phyloP scores from a whole-genome alignment of 2,888 invertebrate species.

The Leucophenga maculata region DNA sequence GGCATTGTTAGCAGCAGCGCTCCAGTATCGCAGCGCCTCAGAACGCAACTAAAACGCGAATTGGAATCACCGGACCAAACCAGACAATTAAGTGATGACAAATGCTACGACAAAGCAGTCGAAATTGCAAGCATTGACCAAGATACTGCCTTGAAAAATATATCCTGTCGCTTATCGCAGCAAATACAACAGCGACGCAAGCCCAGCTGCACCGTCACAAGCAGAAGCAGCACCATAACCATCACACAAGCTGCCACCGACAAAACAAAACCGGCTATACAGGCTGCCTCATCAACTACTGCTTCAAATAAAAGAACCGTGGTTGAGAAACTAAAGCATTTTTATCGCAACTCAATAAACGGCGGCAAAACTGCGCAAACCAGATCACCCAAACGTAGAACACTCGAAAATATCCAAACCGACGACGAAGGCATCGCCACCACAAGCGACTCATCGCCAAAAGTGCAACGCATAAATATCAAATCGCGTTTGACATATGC shows the following conservation, averaged over 20 bases:
- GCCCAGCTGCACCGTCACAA: not conserved
- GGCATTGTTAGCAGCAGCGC: not conserved
- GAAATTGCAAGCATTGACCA: too few species aligned
- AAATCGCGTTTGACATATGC: not conserved
- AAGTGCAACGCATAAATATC: not conserved
- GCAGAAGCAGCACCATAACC: too few species aligned
- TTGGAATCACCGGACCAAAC: too few species aligned
- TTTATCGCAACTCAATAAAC: not conserved
- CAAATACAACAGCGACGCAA: not conserved
- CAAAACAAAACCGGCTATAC: not conserved
- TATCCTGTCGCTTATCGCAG: too few species aligned
- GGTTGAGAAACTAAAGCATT: not conserved
- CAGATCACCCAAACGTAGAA: too few species aligned
- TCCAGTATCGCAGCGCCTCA: not conserved
- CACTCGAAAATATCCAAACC: not conserved
- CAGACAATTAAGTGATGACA: too few species aligned
- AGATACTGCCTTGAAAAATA: too few species aligned
- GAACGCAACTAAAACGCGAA: too few species aligned
- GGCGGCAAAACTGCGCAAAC: not conserved
- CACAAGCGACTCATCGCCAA: not conserved
- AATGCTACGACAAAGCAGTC: too few species aligned
- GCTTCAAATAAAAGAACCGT: not conserved
- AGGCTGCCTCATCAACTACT: too few species aligned
- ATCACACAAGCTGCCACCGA: not conserved
- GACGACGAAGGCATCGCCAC: not conserved